Percentiles rank a stretch among this genome's conserved stretches.
phyloP scores from a whole-genome alignment of 2,888 invertebrate genomes.

The Beris morrisii region DNA sequence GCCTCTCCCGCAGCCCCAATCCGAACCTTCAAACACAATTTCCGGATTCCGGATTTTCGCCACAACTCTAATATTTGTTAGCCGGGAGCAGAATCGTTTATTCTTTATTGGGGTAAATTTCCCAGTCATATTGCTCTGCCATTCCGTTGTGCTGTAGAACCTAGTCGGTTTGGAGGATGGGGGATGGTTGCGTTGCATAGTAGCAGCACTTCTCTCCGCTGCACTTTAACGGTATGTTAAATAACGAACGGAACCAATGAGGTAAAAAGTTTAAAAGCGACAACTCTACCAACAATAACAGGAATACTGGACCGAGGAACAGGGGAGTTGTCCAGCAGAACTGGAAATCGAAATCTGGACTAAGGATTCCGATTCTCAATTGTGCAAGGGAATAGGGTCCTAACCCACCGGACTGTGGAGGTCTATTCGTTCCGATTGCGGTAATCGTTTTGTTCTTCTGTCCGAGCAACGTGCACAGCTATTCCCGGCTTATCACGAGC shows the following conservation, averaged over 20 bases:
- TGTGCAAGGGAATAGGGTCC: constrained; percentile 1
- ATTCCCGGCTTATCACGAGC: constrained; percentile 1
- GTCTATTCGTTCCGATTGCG: constrained; percentile 4
- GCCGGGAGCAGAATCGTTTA: constrained; percentile 27
- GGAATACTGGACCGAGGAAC: constrained; percentile 9
- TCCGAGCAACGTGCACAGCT: constrained; percentile 20
- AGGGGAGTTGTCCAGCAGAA: constrained; percentile 1
- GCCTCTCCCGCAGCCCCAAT: no score
- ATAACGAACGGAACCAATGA: not conserved
- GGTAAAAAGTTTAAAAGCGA: constrained; percentile 8
- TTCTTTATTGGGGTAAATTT: constrained; percentile 22
- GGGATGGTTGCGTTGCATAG: not conserved
- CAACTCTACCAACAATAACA: constrained; percentile 17
- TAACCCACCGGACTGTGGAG: constrained; percentile 1
- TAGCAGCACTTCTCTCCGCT: not conserved
- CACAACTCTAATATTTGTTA: constrained; percentile 29
- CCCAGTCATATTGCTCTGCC: constrained; percentile 14
- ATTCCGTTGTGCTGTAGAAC: not conserved
- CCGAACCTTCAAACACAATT: constrained; percentile 12
- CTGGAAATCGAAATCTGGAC: constrained; percentile 15
- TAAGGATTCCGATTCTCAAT: constrained; percentile 12
- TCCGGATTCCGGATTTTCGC: constrained; percentile 19
- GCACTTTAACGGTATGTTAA: no score
- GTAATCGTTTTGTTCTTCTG: constrained; percentile 22
- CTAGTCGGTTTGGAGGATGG: not conserved